Conservation (phyloP, 1,140 invertebrate genomes). For the Microvelia longipes region DNA sequence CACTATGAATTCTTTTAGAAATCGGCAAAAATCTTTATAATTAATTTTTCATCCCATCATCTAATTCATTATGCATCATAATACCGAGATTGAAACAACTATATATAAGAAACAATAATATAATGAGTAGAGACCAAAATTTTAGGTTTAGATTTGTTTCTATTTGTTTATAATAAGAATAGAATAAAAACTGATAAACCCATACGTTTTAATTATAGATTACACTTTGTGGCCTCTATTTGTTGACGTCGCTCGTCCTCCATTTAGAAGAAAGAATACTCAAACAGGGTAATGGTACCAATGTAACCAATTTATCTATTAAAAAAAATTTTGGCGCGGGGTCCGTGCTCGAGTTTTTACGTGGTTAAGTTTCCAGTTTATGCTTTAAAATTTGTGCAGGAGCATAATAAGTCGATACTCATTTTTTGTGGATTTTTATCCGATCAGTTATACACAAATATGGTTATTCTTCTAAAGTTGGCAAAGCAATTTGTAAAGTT, state of each 20-base stretch:
- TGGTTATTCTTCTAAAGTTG: too few relatives aligned
- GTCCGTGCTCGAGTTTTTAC: too few relatives aligned
- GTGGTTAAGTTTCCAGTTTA: neutral
- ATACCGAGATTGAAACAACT: neutral
- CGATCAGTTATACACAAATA: too few relatives aligned
- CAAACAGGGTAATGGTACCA: slow-evolving; percentile 11
- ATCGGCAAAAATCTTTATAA: too few relatives aligned
- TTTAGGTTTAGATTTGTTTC: neutral
- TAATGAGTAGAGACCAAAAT: neutral
- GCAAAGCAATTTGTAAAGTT: too few relatives aligned
- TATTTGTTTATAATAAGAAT: too few relatives aligned
- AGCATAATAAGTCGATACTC: neutral
- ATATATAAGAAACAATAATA: neutral
- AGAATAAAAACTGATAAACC: too few relatives aligned
- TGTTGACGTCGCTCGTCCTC: slow-evolving; percentile 52
- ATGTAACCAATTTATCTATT: neutral
- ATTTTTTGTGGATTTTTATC: too few relatives aligned
- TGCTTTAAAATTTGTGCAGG: neutral
- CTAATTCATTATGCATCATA: neutral
- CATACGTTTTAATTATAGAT: slow-evolving; percentile 38
- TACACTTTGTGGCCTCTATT: slow-evolving; percentile 64
- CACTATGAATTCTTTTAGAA: too few relatives aligned
- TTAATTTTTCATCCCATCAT: neutral
- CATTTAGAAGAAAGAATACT: slow-evolving; percentile 40
- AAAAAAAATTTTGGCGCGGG: neutral